phyloP scores from a whole-genome alignment of 1,140 invertebrate genomes.

The Meloidogyne chitwoodi region DNA sequence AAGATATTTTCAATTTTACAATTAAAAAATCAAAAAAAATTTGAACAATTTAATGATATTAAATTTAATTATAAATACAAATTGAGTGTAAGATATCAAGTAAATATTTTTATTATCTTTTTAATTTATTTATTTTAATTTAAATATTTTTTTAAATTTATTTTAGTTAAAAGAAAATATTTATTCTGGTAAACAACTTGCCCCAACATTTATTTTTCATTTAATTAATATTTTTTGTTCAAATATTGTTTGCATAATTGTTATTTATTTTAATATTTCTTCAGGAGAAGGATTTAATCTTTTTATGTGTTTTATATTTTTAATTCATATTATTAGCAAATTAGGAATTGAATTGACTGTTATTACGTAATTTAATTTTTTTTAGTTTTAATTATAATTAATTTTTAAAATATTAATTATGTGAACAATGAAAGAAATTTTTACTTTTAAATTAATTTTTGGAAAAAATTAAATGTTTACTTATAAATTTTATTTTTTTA shows the following conservation, averaged over 20 bases:
- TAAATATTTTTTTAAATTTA: not conserved
- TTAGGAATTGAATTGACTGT: not conserved
- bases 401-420: no score
- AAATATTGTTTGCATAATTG: not conserved
- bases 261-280: not conserved
- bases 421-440: no score
- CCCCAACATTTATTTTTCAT: not conserved
- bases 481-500: no score
- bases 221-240: slow-evolving; percentile 1
- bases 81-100: not conserved
- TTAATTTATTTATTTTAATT: not conserved
- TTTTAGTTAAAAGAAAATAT: not conserved
- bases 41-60: not conserved
- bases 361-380: not conserved
- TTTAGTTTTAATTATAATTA: no score
- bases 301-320: not conserved
- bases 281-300: not conserved
- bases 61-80: not conserved
- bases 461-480: no score
- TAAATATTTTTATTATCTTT: not conserved
- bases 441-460: no score
- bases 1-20: not conserved
- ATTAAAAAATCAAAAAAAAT: not conserved
- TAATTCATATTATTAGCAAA: not conserved
- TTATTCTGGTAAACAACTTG: not conserved